Evolutionary conservation across 2,797 vertebrate genomes (phyloP).

Genomic region (Gephyroberyx darwinii): DNA sequence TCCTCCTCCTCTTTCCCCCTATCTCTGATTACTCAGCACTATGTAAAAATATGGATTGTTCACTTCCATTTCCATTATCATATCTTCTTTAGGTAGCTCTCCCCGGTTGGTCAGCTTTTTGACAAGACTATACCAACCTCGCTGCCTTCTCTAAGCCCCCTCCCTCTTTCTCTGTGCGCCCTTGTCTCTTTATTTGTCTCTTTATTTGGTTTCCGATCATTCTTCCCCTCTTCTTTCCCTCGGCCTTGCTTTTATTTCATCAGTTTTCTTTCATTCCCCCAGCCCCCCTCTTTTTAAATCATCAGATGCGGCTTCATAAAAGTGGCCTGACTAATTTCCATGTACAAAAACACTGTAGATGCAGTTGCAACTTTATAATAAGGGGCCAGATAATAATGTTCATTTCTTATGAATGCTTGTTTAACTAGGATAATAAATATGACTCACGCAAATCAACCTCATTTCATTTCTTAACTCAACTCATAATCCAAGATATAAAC

Average conservation of each 20-base stretch:
- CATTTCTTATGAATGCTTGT: too few relatives aligned
- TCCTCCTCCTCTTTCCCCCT: conserved; percentile 18
- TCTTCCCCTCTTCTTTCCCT: conserved; percentile 22
- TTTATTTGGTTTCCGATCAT: conserved; percentile 23
- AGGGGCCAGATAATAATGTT: too few relatives aligned
- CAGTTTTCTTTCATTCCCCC: conserved; percentile 26
- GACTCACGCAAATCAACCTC: too few relatives aligned
- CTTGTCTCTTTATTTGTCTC: conserved; percentile 46
- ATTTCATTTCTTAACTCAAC: too few relatives aligned
- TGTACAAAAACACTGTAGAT: conserved; percentile 12
- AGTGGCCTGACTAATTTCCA: conserved; percentile 39
- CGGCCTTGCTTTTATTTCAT: conserved; percentile 18
- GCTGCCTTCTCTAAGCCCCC: conserved; percentile 1
- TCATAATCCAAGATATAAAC: too few relatives aligned
- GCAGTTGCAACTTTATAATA: background rate
- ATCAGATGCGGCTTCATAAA: conserved; percentile 20
- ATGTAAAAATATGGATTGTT: conserved; percentile 55
- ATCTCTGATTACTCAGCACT: conserved; percentile 71
- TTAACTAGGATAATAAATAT: too few relatives aligned
- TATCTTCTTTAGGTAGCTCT: conserved; percentile 32
- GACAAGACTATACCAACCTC: conserved; percentile 21
- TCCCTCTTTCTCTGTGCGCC: conserved; percentile 18
- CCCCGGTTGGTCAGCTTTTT: conserved; percentile 53
- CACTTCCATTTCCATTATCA: conserved; percentile 51
- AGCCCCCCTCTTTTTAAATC: conserved; percentile 14